Conservation (phyloP, 2,797 vertebrate genomes). For the Enteromius radiatus region DNA sequence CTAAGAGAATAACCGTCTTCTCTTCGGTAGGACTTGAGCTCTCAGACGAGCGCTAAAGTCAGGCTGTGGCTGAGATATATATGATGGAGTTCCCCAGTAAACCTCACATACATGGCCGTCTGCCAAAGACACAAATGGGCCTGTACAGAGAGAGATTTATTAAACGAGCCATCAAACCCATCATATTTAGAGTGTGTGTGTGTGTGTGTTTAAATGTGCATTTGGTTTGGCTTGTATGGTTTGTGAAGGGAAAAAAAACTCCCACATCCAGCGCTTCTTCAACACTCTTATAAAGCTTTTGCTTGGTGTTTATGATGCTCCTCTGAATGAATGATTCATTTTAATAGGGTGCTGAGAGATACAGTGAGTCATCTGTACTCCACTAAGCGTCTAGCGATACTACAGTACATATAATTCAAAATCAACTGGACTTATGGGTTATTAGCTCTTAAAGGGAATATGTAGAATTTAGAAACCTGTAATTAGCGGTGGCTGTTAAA, state of each 20-base stretch:
- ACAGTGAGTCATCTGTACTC: constrained; percentile 1
- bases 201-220: background rate
- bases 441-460: background rate
- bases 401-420: background rate
- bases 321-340: constrained; percentile 24
- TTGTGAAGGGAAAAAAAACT: background rate
- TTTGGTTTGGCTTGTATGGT: background rate
- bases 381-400: background rate
- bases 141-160: constrained; percentile 54
- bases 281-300: constrained; percentile 15
- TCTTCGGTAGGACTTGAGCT: background rate
- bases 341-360: background rate
- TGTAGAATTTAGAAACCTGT: background rate
- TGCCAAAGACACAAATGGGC: constrained; percentile 49
- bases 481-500: background rate
- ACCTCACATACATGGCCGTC: constrained; percentile 50
- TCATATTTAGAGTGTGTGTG: constrained; percentile 30
- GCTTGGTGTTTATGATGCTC: background rate
- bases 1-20: background rate
- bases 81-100: constrained; percentile 45
- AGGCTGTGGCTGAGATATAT: constrained; percentile 33
- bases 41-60: constrained; percentile 21
- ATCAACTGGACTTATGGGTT: background rate
- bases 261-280: background rate
- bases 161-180: constrained; percentile 44